A percentile compares a stretch with the other conserved stretches of the same genome.
Evolutionary conservation across 2,113 vertebrate genomes (phyloP).

Genomic region (Sclerurus mexicanus): DNA sequence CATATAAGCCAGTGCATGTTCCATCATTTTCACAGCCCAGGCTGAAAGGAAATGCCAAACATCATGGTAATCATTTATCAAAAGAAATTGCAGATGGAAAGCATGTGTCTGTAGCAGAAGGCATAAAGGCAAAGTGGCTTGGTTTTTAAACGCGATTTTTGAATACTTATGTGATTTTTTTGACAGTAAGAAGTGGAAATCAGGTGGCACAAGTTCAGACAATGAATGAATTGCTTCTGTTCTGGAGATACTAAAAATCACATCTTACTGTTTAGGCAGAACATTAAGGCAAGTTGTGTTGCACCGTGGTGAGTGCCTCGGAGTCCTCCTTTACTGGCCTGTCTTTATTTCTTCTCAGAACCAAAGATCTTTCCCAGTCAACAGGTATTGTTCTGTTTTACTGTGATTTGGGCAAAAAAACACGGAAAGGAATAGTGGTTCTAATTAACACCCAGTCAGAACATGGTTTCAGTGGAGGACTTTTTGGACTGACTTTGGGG

Average conservation of each 20-base stretch:
- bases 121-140: background rate
- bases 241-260: background rate
- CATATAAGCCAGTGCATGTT: background rate
- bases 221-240: background rate
- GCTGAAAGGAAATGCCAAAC: conserved; percentile 15
- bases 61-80: background rate
- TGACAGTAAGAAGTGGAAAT: background rate
- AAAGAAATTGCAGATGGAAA: background rate
- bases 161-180: background rate
- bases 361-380: background rate
- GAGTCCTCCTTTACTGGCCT: background rate
- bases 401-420: background rate
- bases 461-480: background rate
- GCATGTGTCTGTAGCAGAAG: background rate
- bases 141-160: background rate
- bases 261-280: background rate
- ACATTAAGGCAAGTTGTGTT: background rate
- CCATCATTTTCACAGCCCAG: background rate
- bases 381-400: background rate
- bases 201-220: background rate
- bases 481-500: background rate
- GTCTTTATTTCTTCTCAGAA: background rate
- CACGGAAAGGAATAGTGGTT: background rate
- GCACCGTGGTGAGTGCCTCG: fast-evolving
- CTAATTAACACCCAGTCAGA: background rate